These are phyloP conservation scores for Pituophis catenifer DNA, from an alignment of 2,113 vertebrate species.

Conservation along the genomic window DNA sequence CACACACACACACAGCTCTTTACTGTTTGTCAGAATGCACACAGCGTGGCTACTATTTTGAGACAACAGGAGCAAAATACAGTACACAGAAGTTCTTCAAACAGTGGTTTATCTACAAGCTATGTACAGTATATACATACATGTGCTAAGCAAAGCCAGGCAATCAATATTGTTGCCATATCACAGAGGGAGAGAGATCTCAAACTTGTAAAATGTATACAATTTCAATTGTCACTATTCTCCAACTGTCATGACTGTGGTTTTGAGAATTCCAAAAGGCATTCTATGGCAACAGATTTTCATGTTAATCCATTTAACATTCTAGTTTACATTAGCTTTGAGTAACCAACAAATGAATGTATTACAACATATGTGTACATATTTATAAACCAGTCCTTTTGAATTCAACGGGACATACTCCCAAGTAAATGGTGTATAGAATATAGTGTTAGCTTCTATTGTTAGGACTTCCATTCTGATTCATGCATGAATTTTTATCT, in stretches of 20 bases:
- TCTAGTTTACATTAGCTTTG: background rate
- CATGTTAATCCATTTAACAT: background rate
- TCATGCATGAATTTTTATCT: background rate
- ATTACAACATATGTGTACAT: background rate
- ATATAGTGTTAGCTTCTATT: background rate
- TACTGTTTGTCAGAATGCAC: too few species aligned
- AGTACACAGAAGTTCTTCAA: too few species aligned
- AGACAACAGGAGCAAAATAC: too few species aligned
- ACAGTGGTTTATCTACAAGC: too few species aligned
- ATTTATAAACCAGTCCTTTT: background rate
- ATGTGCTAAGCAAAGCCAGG: too few species aligned
- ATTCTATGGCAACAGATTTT: background rate
- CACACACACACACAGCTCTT: too few species aligned
- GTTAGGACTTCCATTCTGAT: too few species aligned
- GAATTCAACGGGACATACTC: background rate
- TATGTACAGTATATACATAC: too few species aligned
- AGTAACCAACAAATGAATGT: background rate
- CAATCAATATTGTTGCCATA: too few species aligned
- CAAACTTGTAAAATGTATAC: background rate
- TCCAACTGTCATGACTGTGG: background rate
- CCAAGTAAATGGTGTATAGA: background rate
- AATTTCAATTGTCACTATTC: background rate
- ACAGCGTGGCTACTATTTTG: too few species aligned
- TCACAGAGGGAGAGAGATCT: background rate
- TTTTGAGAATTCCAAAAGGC: background rate